Base-by-base conservation (phyloP, 2,888 invertebrate genomes). In the Clivina fossor region DNA sequence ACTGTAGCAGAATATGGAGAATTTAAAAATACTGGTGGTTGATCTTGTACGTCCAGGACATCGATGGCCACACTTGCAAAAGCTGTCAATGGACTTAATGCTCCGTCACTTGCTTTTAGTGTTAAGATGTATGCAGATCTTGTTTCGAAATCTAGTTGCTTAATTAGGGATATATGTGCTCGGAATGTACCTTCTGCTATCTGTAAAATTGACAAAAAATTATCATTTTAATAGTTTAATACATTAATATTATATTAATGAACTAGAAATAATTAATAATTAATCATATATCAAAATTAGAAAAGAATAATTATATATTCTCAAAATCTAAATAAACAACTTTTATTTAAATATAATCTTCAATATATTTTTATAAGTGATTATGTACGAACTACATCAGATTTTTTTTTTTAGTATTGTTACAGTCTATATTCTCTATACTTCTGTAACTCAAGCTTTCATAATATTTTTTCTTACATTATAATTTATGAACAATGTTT, bases 11-110 rank as follows among this genome's bases (percentile, higher is more conserved):
- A 88, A 66, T 88, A 92, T 0, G 91, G 91, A 1, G 88, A 85
- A 67, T 88, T 88, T 1, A 85, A 69, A 66, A 93, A 91, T n/a
- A 81, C 75, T 0, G 92, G 92, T 4, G 88, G 86, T 64, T 90
- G 90, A 71, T 93, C 91, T 68, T 86, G 93, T 0, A 90, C 83
- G 68, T 93, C 93, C 57, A 83, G 74, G 4, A 93, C 80, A 32
- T 86, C 83, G 0, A 87, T 84, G 0, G 88, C 82, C 8, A 93
- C 80, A 35, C 86, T 86, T 0, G 90, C 88, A 11, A 81, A 74
- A 0, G 88, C 83, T 26, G 79, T 80, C 3, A 88, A 70, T 0
- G 84, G 80, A 22, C n/a, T 30, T 46, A 73, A 68, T 1, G 85
- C 82, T 5, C 78, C 75, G 64, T 90, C 89, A 1, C 75, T 74